Evolutionary conservation across 2,113 vertebrate species (phyloP).

Genomic region (Psophia crepitans): DNA sequence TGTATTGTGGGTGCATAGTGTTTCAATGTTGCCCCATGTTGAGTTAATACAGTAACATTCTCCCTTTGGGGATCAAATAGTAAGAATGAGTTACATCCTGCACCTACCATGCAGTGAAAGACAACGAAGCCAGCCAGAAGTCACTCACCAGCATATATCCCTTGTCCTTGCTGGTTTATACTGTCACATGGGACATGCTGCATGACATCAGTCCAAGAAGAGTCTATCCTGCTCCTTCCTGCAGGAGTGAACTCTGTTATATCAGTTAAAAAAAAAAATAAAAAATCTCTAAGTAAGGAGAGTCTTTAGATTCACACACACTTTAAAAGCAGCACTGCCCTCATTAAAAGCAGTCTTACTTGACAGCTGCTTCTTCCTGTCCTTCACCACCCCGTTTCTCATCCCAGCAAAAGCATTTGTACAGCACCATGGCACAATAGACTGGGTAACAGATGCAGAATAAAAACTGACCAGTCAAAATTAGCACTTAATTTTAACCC

Average conservation of each 20-base stretch:
- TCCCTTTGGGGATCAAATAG: not conserved
- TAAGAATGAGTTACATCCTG: not conserved
- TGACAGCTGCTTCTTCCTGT: not conserved
- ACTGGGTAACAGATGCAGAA: not conserved
- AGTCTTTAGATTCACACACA: not conserved
- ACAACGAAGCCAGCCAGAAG: not conserved
- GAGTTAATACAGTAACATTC: not conserved
- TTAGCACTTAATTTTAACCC: not conserved
- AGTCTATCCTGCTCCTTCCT: not conserved
- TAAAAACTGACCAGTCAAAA: constrained; percentile 11
- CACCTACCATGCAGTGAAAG: not conserved
- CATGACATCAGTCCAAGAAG: not conserved
- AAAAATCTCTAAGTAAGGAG: not conserved
- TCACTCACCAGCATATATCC: not conserved
- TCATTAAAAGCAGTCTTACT: not conserved
- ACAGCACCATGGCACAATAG: not conserved
- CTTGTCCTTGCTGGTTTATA: not conserved
- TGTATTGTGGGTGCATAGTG: not conserved
- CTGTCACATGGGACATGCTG: not conserved
- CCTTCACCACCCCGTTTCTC: not conserved
- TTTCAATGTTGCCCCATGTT: not conserved
- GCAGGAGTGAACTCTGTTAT: not conserved
- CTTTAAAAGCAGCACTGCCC: not conserved
- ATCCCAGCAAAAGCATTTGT: not conserved
- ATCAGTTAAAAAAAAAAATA: not conserved